phyloP scores from a whole-genome alignment of 2,888 invertebrate species.

The Taenaris catops region DNA sequence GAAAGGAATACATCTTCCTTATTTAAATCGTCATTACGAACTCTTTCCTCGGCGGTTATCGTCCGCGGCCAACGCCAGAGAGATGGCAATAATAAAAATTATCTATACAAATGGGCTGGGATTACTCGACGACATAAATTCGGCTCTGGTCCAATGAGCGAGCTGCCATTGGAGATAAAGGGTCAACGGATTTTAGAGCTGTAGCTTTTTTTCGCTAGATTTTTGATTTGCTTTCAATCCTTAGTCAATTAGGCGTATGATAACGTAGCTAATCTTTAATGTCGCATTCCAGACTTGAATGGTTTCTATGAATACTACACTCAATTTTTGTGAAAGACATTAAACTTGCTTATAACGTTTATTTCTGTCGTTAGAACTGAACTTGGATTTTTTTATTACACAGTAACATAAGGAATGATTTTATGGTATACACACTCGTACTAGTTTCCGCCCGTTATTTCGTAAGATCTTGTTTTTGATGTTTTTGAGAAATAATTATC shows the following conservation, averaged over 20 bases:
- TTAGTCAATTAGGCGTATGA: conserved; percentile 22
- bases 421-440: too few species aligned
- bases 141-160: conserved; percentile 74
- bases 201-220: conserved; percentile 47
- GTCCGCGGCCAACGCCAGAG: conserved; percentile 64
- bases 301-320: too few species aligned
- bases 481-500: too few species aligned
- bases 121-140: conserved; percentile 78
- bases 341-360: too few species aligned
- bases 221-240: conserved; percentile 30
- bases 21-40: conserved; percentile 79
- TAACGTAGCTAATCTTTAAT: conserved; percentile 15
- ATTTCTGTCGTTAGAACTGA: too few species aligned
- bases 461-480: too few species aligned
- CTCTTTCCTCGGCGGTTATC: conserved; percentile 73
- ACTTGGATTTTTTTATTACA: too few species aligned
- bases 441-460: too few species aligned
- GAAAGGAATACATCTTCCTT: conserved; percentile 77
- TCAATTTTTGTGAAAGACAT: too few species aligned
- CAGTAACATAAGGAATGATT: too few species aligned
- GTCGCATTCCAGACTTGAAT: conserved; percentile 10
- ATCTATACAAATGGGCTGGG: conserved; percentile 78
- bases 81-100: conserved; percentile 81
- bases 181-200: conserved; percentile 72
- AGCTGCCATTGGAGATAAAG: conserved; percentile 68